Evolutionary conservation across 2,113 vertebrate genomes (phyloP), one percentile per base, ranked within the genome.

Genomic region (Brachypodius melanocephalos): DNA sequence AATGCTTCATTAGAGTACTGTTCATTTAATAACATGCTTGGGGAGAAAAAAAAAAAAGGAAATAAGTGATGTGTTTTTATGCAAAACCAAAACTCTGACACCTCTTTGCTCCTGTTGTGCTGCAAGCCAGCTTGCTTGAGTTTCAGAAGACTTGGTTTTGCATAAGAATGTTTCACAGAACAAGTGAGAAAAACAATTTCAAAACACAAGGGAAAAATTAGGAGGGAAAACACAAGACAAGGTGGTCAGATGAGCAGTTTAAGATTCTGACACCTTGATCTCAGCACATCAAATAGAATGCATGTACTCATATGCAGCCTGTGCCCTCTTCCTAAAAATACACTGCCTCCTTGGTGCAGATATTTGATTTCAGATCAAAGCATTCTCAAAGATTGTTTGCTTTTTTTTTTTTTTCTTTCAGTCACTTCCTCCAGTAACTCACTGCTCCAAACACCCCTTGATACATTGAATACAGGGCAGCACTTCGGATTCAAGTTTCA

Each of bases 341-440:
- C 32, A 46, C 51, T 55, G 45, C 24, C 49, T 14, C 17, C 45
- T 78, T 6, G 0, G 22, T 69, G 61, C 43, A 67, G 85, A 57
- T 40, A 88, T 18, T 66, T 59, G 75, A 52, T 59, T 66, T 77
- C 65, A 84, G 75, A 93, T 91, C 76, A 94, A 96, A 96, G 90
- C 40, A 83, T 29, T 90, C 75, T 63, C 45, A 71, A 61, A 67
- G 14, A 43, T 25, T 78, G 57, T 43, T 78, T 65, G 48, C 14
- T 3, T 14, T 34, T 42, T 65, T 59, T 65, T 59, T 22, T 48
- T 57, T 49, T 55, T 29, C 21, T 77, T 93, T 46, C 65, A 77
- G 18, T 10, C 29, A 16, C 46, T 89, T 66, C 58, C 20, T 75
- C 26, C 19, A 36, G 38, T 40, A 90, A 90, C 61, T 80, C 28